phyloP scores from a whole-genome alignment of 2,113 vertebrate genomes.

The Puffinus mauretanicus region DNA sequence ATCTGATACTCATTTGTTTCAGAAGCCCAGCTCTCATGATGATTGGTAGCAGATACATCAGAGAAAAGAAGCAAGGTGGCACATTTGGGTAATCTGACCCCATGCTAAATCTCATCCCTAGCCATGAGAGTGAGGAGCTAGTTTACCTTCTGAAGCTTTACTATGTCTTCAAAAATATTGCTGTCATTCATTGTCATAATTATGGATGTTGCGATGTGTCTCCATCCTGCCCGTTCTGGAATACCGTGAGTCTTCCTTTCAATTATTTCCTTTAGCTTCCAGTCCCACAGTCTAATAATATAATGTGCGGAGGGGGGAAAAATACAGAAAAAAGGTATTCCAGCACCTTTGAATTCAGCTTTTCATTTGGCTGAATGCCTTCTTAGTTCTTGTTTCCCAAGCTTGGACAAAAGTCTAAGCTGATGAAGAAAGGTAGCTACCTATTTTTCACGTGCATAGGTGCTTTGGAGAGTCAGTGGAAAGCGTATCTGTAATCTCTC shows the following conservation, averaged over 20 bases:
- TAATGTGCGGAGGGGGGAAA: not conserved
- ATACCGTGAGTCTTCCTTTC: not conserved
- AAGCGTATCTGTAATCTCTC: not conserved
- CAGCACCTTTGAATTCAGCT: constrained; percentile 24
- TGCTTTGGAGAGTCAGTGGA: not conserved
- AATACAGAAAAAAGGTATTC: not conserved
- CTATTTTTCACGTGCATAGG: not conserved
- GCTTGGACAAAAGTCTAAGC: not conserved
- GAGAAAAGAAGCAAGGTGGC: not conserved
- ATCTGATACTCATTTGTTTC: not conserved
- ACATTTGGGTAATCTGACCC: not conserved
- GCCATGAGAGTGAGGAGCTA: not conserved
- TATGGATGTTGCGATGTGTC: not conserved
- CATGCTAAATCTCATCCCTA: not conserved
- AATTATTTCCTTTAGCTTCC: constrained; percentile 29
- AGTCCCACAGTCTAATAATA: not conserved
- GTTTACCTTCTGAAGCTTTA: not conserved
- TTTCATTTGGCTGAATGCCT: constrained; percentile 13
- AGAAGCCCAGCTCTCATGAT: not conserved
- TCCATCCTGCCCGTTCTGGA: not conserved
- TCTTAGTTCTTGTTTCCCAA: not conserved
- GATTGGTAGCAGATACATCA: not conserved
- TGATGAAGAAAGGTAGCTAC: not conserved
- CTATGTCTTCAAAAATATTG: not conserved
- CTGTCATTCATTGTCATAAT: not conserved